Conservation (phyloP, 2,113 vertebrate genomes). For the Brevimyrus niger region DNA sequence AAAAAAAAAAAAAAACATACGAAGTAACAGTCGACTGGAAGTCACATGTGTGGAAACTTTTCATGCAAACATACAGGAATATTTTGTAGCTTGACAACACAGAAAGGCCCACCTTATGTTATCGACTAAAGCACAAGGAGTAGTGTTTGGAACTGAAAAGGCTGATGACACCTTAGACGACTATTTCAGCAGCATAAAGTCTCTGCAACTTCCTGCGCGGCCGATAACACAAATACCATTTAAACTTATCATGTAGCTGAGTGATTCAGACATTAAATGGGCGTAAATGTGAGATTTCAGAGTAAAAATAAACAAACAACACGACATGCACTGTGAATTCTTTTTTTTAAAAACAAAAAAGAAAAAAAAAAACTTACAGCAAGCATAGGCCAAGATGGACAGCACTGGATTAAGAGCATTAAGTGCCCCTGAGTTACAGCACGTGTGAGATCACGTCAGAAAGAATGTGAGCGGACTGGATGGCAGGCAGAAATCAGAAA, state of each 20-base stretch:
- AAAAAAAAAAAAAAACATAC: conserved; percentile 20
- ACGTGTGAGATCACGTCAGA: neutral
- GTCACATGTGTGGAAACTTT: conserved; percentile 27
- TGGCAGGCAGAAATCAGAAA: neutral
- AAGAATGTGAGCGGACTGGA: neutral
- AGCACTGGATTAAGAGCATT: neutral
- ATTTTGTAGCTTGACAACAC: neutral
- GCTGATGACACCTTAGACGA: neutral
- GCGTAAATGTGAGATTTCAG: neutral
- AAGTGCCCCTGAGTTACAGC: neutral
- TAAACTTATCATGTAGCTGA: neutral
- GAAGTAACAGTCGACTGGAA: conserved; percentile 21
- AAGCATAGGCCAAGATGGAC: neutral
- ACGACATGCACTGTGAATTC: neutral
- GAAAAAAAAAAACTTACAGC: neutral
- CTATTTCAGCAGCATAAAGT: neutral
- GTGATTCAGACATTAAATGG: neutral
- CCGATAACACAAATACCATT: neutral
- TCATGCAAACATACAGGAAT: conserved; percentile 23
- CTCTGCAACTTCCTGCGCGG: neutral
- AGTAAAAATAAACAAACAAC: neutral
- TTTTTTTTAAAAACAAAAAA: neutral
- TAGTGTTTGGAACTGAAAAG: neutral
- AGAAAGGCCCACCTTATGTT: conserved; percentile 13
- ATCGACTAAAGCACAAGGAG: neutral